Evolutionary conservation across 2,888 invertebrate species (phyloP).

Genomic region (Nephrocerus scutellatus): DNA sequence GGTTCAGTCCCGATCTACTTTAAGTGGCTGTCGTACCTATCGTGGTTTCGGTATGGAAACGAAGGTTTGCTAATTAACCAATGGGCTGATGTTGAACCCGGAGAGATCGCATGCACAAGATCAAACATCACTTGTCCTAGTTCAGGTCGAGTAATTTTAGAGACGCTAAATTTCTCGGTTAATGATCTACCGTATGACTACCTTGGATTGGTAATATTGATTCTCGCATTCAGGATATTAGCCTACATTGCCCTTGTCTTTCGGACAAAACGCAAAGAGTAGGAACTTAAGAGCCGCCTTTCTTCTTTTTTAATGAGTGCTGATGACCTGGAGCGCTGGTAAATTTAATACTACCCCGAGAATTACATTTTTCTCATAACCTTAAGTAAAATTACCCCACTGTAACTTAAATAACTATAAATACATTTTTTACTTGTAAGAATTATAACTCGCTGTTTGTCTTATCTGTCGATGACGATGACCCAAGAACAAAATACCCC

Average conservation of each 20-base stretch:
- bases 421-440: too few relatives aligned
- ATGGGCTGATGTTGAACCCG: conserved; percentile 69
- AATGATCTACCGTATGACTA: conserved; percentile 65
- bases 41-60: conserved; percentile 90
- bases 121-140: conserved; percentile 71
- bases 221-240: conserved; percentile 65
- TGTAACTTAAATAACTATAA: too few relatives aligned
- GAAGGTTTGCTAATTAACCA: conserved; percentile 85
- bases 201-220: conserved; percentile 60
- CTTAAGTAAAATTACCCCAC: too few relatives aligned
- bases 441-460: too few relatives aligned
- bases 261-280: conserved; percentile 60
- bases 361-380: too few relatives aligned
- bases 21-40: conserved; percentile 78
- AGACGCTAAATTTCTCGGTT: conserved; percentile 69
- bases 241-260: conserved; percentile 69
- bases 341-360: too few relatives aligned
- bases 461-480: too few relatives aligned
- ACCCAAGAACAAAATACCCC: too few relatives aligned
- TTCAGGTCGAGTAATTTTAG: conserved; percentile 69
- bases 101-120: conserved; percentile 66
- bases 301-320: too few relatives aligned
- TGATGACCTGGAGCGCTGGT: too few relatives aligned
- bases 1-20: conserved; percentile 81
- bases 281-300: too few relatives aligned